phyloP scores from a whole-genome alignment of 2,113 vertebrate species.

The Microtus oregoni region DNA sequence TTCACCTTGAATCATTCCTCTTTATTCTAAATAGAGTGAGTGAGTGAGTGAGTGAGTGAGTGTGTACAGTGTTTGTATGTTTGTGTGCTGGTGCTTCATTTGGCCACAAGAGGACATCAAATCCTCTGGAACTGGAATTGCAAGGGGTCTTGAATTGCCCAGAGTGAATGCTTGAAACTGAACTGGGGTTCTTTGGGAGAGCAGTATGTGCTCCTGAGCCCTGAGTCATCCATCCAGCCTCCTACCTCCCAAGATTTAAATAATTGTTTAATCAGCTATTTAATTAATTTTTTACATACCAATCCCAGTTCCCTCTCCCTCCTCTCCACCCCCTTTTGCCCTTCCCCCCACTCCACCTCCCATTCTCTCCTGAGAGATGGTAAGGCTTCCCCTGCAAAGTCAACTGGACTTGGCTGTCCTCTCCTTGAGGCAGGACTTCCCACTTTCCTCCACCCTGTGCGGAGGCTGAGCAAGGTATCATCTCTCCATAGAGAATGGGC shows the following conservation, averaged over 20 bases:
- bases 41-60: background rate
- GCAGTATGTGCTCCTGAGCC: background rate
- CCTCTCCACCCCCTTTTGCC: too few species aligned
- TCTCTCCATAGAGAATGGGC: too few species aligned
- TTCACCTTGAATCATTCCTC: background rate
- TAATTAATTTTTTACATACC: too few species aligned
- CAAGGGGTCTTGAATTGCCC: too few species aligned
- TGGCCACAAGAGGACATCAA: background rate
- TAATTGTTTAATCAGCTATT: too few species aligned
- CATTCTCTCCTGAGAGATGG: too few species aligned
- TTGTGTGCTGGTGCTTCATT: background rate
- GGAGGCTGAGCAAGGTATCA: too few species aligned
- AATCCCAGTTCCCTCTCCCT: too few species aligned
- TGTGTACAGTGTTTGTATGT: background rate
- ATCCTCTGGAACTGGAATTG: background rate
- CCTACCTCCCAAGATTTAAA: background rate
- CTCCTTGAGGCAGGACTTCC: too few species aligned
- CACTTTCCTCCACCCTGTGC: fast-evolving
- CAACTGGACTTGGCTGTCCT: too few species aligned
- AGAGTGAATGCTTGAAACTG: background rate
- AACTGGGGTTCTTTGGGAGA: background rate
- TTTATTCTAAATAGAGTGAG: background rate
- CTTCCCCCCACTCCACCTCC: too few species aligned
- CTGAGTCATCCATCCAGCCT: background rate
- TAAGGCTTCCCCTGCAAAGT: too few species aligned